Evolutionary conservation across 2,113 vertebrate genomes (phyloP), one percentile per base, ranked within the genome.

Genomic region (Caranx melampygus): DNA sequence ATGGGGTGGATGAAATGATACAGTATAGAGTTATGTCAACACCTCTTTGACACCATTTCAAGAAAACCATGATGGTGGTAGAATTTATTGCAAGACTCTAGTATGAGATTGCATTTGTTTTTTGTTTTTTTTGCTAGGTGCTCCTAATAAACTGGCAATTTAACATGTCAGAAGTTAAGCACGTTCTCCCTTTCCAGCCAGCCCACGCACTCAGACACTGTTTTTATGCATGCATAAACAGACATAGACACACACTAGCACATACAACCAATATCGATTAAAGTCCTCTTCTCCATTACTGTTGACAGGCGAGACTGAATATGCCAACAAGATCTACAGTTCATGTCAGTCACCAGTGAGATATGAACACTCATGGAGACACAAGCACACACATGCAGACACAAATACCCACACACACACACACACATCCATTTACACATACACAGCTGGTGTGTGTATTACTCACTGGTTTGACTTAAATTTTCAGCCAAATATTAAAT

Each of bases 281-380:
- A 87, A 89, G 70, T 54, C 65, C 47, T 90, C 77, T 75, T 76
- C 76, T 84, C 47, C 60, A 89, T 87, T 73, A 68, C 18, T 65
- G 58, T 49, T 81, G 87, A 86, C 89, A 87, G 79, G 81, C 75
- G 1, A 82, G 81, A 88, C 79, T 58, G 67, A 85, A 81, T 72
- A 72, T 88, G 88, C 51, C 88, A 91, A 75, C 63, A 63, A 71
- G 61, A 81, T 78, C 77, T 85, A 78, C 45, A 78, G 81, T 82
- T 88, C 68, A 72, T 10, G 72, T 83, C 84, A 91, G 51, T 85
- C 84, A 89, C 21, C 51, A 33, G 34, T 51, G 75, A 88, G 55
- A 79, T 35, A 87, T 69, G 49, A 77, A 82, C 55, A 37, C 70
- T 35, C 62, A 62, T 40, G 20, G 33, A 72, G 31, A 65, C 54